Conservation (phyloP, 2,113 vertebrate species). For the Alectura lathami region DNA sequence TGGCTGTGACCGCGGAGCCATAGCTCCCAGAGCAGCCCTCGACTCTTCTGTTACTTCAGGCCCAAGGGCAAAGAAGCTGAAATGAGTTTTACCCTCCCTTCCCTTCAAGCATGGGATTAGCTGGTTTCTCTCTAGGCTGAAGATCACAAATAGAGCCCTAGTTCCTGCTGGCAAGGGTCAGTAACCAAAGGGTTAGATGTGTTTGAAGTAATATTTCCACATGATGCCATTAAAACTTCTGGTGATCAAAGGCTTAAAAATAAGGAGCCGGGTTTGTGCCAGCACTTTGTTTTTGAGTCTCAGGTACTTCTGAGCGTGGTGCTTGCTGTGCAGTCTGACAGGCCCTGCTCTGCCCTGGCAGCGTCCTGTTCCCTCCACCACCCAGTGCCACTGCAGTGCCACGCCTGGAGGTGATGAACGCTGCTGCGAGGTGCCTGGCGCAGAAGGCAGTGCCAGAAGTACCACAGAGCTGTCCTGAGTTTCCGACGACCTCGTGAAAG, state of each 20-base stretch:
- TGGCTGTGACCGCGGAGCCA: no score
- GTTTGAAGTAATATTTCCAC: constrained; percentile 36
- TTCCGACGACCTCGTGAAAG: neutral
- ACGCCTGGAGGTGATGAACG: neutral
- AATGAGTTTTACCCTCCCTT: neutral
- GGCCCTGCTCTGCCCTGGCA: no score
- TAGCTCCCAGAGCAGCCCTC: neutral
- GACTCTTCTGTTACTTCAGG: neutral
- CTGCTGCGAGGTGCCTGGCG: accelerated
- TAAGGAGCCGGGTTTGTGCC: neutral
- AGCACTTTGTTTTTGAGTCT: neutral
- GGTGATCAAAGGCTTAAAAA: neutral
- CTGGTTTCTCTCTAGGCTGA: neutral
- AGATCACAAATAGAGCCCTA: neutral
- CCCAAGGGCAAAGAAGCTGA: neutral
- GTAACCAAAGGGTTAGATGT: constrained; percentile 1
- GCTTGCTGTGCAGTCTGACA: neutral
- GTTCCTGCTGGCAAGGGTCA: neutral
- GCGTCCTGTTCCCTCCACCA: neutral
- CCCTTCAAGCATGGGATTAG: neutral
- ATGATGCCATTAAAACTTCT: neutral
- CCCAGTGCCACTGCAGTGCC: neutral
- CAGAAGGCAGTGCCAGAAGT: neutral
- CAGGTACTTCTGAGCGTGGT: neutral
- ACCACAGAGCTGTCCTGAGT: neutral